phyloP scores from a whole-genome alignment of 2,888 invertebrate species.

The Orthonychiurus folsomi region DNA sequence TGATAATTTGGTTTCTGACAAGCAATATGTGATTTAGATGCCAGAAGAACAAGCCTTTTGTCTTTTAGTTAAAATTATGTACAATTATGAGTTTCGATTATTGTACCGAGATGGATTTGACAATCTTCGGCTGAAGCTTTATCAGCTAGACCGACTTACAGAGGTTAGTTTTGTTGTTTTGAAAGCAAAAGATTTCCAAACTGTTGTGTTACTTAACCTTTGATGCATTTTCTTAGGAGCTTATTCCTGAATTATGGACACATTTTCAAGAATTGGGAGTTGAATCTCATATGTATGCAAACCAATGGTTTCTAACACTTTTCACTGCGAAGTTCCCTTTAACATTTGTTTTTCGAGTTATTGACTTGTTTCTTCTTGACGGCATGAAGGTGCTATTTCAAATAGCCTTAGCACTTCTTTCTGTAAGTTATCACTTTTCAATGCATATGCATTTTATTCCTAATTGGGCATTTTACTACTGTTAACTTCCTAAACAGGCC shows the following conservation, averaged over 20 bases:
- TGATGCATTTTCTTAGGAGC: conserved; percentile 52
- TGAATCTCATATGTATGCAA: conserved; percentile 88
- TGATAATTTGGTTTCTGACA: conserved; percentile 7
- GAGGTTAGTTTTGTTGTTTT: background rate
- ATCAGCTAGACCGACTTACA: conserved; percentile 78
- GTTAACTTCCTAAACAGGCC: no score
- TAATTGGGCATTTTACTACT: no score
- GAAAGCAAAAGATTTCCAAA: background rate
- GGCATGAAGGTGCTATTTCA: conserved; percentile 93
- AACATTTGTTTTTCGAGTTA: conserved; percentile 90
- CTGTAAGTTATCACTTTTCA: conserved; percentile 50
- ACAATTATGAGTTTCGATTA: conserved; percentile 85
- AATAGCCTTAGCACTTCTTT: conserved; percentile 85
- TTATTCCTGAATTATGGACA: conserved; percentile 66
- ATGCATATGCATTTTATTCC: background rate
- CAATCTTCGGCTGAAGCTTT: conserved; percentile 84
- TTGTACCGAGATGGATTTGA: conserved; percentile 96
- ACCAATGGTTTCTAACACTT: conserved; percentile 99
- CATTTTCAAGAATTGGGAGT: conserved; percentile 77
- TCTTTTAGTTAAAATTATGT: conserved; percentile 92
- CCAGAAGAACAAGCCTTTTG: conserved; percentile 99
- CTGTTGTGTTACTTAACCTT: background rate
- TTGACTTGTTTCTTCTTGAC: conserved; percentile 90
- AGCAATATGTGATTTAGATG: conserved; percentile 81
- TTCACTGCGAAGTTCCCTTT: conserved; percentile 98